A percentile compares a stretch with the other conserved stretches of the same genome.
phyloP scores from a whole-genome alignment of 1,140 invertebrate genomes.

The Cydia splendana region DNA sequence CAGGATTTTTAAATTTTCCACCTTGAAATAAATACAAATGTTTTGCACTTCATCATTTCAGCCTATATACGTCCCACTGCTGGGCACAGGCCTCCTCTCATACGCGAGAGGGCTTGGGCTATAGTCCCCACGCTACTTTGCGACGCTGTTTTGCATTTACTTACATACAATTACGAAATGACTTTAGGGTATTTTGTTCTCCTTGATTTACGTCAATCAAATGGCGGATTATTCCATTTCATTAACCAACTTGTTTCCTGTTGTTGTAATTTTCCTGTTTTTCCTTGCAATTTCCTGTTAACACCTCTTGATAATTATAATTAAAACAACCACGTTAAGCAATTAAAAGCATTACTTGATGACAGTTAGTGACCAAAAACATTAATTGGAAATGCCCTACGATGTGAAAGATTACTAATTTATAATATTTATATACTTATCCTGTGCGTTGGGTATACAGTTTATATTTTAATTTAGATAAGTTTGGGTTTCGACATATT shows the following conservation, averaged over 20 bases:
- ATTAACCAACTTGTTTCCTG: not conserved
- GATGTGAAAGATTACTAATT: not conserved
- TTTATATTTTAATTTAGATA: too few species aligned
- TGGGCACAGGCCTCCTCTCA: too few species aligned
- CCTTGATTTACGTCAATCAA: not conserved
- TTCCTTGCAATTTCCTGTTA: not conserved
- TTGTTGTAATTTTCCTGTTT: slow-evolving; percentile 1
- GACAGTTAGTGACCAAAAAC: not conserved
- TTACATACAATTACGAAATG: not conserved
- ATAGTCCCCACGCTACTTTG: too few species aligned
- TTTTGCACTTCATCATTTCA: too few species aligned
- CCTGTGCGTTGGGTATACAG: too few species aligned
- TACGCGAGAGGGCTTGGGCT: too few species aligned
- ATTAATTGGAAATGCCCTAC: not conserved
- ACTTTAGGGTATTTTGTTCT: not conserved
- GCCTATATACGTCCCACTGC: too few species aligned
- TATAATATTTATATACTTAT: too few species aligned
- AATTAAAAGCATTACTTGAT: not conserved
- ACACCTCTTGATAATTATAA: not conserved
- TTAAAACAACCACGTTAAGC: not conserved
- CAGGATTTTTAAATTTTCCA: too few species aligned
- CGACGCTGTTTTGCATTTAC: too few species aligned
- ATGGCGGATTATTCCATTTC: not conserved
- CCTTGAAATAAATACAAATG: too few species aligned
- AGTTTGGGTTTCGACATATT: too few species aligned